Percentiles rank a stretch among this genome's conserved stretches.
phyloP scores from a whole-genome alignment of 2,113 vertebrate genomes.

The Marmota flaviventris region DNA sequence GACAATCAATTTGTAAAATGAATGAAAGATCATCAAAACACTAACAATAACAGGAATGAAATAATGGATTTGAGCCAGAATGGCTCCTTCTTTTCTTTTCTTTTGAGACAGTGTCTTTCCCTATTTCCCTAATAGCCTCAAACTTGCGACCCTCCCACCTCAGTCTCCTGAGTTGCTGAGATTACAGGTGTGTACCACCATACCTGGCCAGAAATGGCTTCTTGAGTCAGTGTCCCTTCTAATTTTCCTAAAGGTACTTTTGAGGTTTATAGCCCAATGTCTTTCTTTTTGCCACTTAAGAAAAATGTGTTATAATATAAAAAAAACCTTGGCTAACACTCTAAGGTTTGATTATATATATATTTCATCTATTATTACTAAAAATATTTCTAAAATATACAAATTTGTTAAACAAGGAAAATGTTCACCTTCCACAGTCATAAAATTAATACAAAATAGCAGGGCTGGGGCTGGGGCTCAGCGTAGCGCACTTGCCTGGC shows the following conservation, averaged over 20 bases:
- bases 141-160: neutral
- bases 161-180: neutral
- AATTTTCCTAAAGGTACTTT: constrained; percentile 12
- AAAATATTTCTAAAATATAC: constrained; percentile 34
- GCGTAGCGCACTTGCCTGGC: too few species aligned
- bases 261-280: neutral
- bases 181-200: neutral
- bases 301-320: neutral
- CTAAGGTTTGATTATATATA: neutral
- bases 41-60: neutral
- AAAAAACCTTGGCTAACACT: constrained; percentile 9
- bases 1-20: neutral
- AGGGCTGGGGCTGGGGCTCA: too few species aligned
- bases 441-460: too few species aligned
- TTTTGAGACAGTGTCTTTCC: neutral
- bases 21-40: constrained; percentile 8
- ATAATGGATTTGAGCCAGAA: constrained; percentile 9
- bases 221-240: constrained; percentile 8
- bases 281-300: neutral
- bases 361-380: neutral
- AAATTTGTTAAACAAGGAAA: too few species aligned
- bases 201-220: constrained; percentile 34
- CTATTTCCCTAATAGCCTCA: neutral
- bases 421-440: too few species aligned
- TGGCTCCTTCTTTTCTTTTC: neutral